Evolutionary conservation across 1,140 invertebrate species (phyloP).

Genomic region (Cheumatopsyche charites): DNA sequence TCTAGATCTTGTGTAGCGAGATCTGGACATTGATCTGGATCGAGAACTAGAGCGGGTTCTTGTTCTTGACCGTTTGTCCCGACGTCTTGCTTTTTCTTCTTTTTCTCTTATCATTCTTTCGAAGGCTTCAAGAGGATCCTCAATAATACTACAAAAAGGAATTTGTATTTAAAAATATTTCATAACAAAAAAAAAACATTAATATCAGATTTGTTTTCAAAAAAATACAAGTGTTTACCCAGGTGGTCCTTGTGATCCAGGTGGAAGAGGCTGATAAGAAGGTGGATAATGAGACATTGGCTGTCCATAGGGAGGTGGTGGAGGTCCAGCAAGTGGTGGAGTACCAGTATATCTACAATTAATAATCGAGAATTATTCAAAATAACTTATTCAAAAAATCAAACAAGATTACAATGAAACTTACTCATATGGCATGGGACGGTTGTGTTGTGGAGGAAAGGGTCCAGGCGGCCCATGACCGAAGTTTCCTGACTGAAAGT

Average conservation of each 20-base stretch:
- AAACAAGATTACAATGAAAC: conserved; percentile 26
- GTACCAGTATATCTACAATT: conserved; percentile 41
- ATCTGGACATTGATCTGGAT: conserved; percentile 50
- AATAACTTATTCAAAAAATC: conserved; percentile 1
- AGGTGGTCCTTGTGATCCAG: conserved; percentile 54
- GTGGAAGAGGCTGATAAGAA: conserved; percentile 57
- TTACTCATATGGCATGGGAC: conserved; percentile 39
- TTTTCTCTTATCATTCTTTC: conserved; percentile 84
- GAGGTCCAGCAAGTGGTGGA: conserved; percentile 45
- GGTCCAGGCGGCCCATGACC: conserved; percentile 24
- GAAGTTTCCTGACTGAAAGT: conserved; percentile 37
- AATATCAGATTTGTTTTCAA: not conserved
- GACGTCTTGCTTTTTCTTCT: conserved; percentile 72
- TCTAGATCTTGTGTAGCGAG: conserved; percentile 49
- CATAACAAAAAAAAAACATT: not conserved
- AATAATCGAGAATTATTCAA: not conserved
- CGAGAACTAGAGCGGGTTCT: conserved; percentile 48
- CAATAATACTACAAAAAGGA: conserved; percentile 4
- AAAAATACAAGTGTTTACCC: conserved; percentile 37
- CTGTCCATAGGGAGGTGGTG: conserved; percentile 49
- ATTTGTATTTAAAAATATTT: not conserved
- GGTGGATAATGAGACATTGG: conserved; percentile 48
- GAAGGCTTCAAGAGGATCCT: conserved; percentile 85
- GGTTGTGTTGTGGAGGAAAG: conserved; percentile 12
- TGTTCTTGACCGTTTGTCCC: conserved; percentile 66